Base-by-base conservation (phyloP, 2,888 invertebrate species). In the Chloroclysta siterata region DNA sequence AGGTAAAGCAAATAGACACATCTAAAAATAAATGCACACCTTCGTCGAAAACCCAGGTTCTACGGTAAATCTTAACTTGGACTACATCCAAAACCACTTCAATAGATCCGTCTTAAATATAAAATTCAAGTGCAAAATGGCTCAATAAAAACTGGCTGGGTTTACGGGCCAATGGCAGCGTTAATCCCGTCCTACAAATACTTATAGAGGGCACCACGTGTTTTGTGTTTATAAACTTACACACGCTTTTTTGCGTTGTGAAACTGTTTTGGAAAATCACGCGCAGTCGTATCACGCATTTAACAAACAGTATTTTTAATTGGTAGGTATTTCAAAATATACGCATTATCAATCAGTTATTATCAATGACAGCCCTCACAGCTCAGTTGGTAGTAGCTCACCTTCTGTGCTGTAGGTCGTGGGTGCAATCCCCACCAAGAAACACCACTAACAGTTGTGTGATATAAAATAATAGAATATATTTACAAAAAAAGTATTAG, bases 151-250 rank as follows among this genome's bases (percentile, higher is more conserved):
- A 28, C 39, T 50, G 50, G 48, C 28, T 13, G 5, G 6, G n/a
- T 46, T 46, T 39, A 28, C n/a, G 63, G 67, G 65, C 63, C 66
- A 69, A 62, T 64, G 66, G 29, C 68, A 63, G 56, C 14, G n/a
- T 51, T 59, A 42, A 60, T 44, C 59, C 29, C 39, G 36, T 15
- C 60, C 14, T 22, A 6, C 42, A 57, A 22, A 51, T 57, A n/a
- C n/a, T n/a, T n/a, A 65, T 44, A 74, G 73, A 69, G 66, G 71
- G 70, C 70, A 59, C 65, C 68, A 69, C 68, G 68, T 65, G 69
- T 48, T 60, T 51, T 64, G 28, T 65, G 70, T 71, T 72, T 72
- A 69, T 66, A 61, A 72, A 72, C 71, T 68, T 66, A 59, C 71
- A 72, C 66, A 69, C 11, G 47, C 28, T 57, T 52, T 61, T 62